Evolutionary conservation across 2,888 invertebrate species (phyloP).

Genomic region (Eurytoma californica): DNA sequence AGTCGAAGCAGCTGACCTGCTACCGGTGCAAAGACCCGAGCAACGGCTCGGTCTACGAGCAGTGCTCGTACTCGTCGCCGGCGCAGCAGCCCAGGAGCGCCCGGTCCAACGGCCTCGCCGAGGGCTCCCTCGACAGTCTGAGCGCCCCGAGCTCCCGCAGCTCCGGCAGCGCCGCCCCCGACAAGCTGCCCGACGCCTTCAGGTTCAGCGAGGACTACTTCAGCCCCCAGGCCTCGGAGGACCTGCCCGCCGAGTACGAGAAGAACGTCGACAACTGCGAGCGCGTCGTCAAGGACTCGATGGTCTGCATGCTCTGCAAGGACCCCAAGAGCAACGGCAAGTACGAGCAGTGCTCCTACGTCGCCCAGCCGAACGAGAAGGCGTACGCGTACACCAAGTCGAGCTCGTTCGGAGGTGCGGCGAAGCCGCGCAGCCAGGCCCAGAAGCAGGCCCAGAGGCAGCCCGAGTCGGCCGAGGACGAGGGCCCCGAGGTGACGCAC

Average conservation of each 20-base stretch:
- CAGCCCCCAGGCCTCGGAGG: conserved; percentile 71
- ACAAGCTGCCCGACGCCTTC: conserved; percentile 48
- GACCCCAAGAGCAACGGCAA: conserved; percentile 85
- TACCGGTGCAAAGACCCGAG: conserved; percentile 77
- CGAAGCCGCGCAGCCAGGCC: conserved; percentile 24
- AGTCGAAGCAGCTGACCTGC: conserved; percentile 71
- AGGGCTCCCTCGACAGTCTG: conserved; percentile 20
- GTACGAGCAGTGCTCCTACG: conserved; percentile 89
- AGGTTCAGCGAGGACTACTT: conserved; percentile 72
- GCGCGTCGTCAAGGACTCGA: conserved; percentile 80
- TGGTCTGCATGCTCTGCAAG: conserved; percentile 85
- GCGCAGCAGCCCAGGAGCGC: conserved; percentile 57
- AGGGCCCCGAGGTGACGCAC: conserved; percentile 17
- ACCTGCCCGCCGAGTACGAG: conserved; percentile 78
- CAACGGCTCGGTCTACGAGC: conserved; percentile 76
- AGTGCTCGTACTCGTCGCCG: conserved; percentile 77
- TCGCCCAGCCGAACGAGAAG: conserved; percentile 83
- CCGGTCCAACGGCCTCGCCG: conserved; percentile 27
- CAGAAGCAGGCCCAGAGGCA: conserved; percentile 12
- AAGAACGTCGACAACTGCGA: conserved; percentile 82
- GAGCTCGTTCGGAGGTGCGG: conserved; percentile 59
- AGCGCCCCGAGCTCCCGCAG: conserved; percentile 1
- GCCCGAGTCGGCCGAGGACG: conserved; percentile 4
- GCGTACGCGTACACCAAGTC: conserved; percentile 67
- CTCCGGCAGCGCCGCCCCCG: background rate